Percentiles rank a stretch among this genome's conserved stretches.
phyloP scores from a whole-genome alignment of 2,888 invertebrate species.

The Caenorhabditis zanzibari region DNA sequence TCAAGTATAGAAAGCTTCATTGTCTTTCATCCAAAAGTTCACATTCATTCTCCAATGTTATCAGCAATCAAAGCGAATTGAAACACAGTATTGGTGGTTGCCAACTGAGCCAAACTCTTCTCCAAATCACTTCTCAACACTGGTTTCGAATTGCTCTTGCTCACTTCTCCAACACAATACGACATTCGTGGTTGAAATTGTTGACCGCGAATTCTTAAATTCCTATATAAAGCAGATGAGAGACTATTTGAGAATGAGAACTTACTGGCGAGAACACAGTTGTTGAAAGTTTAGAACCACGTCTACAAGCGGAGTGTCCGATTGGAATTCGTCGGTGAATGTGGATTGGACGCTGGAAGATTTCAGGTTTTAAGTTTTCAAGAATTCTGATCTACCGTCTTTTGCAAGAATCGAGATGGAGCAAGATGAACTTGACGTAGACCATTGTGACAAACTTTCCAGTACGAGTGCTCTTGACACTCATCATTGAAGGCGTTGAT shows the following conservation, averaged over 20 bases:
- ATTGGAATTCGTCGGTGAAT: constrained; percentile 48
- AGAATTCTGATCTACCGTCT: constrained; percentile 10
- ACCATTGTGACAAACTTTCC: constrained; percentile 49
- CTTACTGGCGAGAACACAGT: constrained; percentile 32
- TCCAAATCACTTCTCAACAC: constrained; percentile 12
- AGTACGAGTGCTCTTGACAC: constrained; percentile 1
- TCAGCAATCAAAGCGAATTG: constrained; percentile 35
- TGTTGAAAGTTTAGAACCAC: constrained; percentile 38
- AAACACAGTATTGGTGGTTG: constrained; percentile 2
- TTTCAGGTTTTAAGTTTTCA: background rate
- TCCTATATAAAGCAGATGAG: constrained; percentile 11
- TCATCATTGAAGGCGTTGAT: constrained; percentile 1
- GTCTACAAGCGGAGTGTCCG: constrained; percentile 26
- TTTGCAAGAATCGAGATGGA: constrained; percentile 20
- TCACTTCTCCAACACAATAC: constrained; percentile 42
- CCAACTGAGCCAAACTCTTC: constrained; percentile 42
- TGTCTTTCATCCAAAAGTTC: background rate
- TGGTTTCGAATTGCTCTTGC: constrained; percentile 32
- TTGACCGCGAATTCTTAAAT: constrained; percentile 34
- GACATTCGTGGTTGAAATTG: constrained; percentile 40
- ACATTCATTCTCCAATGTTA: background rate
- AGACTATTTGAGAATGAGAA: background rate
- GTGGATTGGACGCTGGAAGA: constrained; percentile 30
- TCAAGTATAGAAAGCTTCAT: too few species aligned
- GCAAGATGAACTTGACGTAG: constrained; percentile 44